These are phyloP conservation scores for Aphis craccivora DNA, from an alignment of 1,140 invertebrate species.

Conservation along the genomic window DNA sequence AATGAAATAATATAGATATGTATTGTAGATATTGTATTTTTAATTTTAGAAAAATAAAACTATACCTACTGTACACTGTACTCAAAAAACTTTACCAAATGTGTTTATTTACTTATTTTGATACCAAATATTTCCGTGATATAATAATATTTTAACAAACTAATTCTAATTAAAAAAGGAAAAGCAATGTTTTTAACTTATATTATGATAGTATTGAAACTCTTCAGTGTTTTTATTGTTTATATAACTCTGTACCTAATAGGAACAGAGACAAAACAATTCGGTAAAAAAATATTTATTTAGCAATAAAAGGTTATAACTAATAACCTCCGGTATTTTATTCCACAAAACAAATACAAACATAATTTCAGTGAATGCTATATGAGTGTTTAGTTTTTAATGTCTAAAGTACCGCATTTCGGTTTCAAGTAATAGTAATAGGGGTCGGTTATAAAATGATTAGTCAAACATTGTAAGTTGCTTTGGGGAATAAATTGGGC, in stretches of 20 bases:
- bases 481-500: background rate
- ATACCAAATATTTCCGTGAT: background rate
- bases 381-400: background rate
- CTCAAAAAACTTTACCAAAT: background rate
- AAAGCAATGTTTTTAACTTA: too few species aligned
- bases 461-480: conserved; percentile 20
- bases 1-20: too few species aligned
- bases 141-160: background rate
- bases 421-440: background rate
- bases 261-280: background rate
- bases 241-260: background rate
- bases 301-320: background rate
- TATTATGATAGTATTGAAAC: background rate
- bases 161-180: background rate
- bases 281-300: background rate
- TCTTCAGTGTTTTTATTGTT: background rate
- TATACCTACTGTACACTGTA: background rate
- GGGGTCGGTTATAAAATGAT: conserved; percentile 38
- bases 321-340: background rate
- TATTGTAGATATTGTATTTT: background rate
- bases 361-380: background rate
- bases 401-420: background rate
- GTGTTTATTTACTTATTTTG: background rate
- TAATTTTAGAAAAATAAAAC: background rate
- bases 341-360: background rate